Conservation (phyloP, 2,113 vertebrate genomes). For the Trinectes maculatus region DNA sequence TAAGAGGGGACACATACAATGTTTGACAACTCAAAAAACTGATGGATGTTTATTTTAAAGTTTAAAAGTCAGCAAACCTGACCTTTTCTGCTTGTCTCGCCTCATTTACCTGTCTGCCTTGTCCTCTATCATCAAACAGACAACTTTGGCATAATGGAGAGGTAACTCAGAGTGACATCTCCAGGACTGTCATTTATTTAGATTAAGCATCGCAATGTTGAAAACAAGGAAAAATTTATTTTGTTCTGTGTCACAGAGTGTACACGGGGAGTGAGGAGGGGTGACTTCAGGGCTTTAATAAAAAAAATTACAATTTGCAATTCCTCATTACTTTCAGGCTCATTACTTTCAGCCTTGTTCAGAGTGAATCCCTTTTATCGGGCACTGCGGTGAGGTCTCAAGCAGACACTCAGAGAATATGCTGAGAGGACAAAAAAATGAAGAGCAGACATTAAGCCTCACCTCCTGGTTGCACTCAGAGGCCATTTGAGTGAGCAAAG, state of each 20-base stretch:
- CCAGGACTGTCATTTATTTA: constrained; percentile 14
- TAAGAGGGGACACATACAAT: not conserved
- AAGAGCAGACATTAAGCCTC: constrained; percentile 60
- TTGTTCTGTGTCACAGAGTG: constrained; percentile 9
- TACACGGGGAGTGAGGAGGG: not conserved
- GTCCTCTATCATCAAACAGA: constrained; percentile 1
- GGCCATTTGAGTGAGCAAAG: constrained; percentile 91
- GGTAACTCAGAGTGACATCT: not conserved
- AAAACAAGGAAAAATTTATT: constrained; percentile 16
- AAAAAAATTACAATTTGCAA: constrained; percentile 44
- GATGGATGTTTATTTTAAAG: constrained; percentile 6
- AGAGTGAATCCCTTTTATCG: constrained; percentile 47
- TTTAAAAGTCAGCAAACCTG: constrained; percentile 15
- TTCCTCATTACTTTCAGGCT: constrained; percentile 39
- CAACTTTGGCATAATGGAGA: not conserved
- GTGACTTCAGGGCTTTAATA: not conserved
- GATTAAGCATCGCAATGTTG: constrained; percentile 16
- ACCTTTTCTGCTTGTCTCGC: constrained; percentile 12
- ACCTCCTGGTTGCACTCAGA: constrained; percentile 92
- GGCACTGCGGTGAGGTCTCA: constrained; percentile 34
- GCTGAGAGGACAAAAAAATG: constrained; percentile 52
- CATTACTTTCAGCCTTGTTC: constrained; percentile 53
- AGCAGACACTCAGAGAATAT: constrained; percentile 9
- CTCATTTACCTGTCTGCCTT: constrained; percentile 10
- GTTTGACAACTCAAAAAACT: not conserved